Evolutionary conservation across 2,113 vertebrate species (phyloP).

Genomic region (Anarhynchus alexandrinus): DNA sequence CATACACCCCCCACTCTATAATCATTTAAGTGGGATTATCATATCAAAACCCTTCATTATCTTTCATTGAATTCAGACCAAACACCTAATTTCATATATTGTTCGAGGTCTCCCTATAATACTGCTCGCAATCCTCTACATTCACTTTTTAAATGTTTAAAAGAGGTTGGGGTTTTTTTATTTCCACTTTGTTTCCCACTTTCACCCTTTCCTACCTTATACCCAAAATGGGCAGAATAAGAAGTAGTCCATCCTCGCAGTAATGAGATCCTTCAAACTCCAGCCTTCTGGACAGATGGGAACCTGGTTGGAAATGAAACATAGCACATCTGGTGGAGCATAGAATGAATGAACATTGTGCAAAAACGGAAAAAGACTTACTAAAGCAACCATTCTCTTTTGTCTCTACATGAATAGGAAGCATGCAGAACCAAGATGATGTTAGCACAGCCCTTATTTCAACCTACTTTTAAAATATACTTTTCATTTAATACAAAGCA

Average conservation of each 20-base stretch:
- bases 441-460: background rate
- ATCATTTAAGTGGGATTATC: slow-evolving; percentile 72
- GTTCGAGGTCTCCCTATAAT: slow-evolving; percentile 33
- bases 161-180: background rate
- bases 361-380: slow-evolving; percentile 18
- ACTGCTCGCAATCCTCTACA: slow-evolving; percentile 13
- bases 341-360: slow-evolving; percentile 14
- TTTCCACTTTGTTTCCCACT: background rate
- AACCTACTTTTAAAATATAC: background rate
- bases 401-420: slow-evolving; percentile 39
- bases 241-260: background rate
- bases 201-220: background rate
- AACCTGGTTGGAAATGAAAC: slow-evolving; percentile 56
- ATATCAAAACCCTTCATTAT: slow-evolving; percentile 68
- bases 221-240: background rate
- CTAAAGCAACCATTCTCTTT: slow-evolving; percentile 43
- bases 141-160: slow-evolving; percentile 31
- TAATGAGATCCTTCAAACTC: slow-evolving; percentile 38
- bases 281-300: slow-evolving; percentile 53
- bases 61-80: slow-evolving; percentile 60
- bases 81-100: slow-evolving; percentile 68
- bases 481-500: background rate
- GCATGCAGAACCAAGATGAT: slow-evolving; percentile 28
- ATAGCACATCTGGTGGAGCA: slow-evolving; percentile 32
- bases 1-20: slow-evolving; percentile 35